Conservation (phyloP, 1,140 invertebrate species). For the Drosophila insularis region DNA sequence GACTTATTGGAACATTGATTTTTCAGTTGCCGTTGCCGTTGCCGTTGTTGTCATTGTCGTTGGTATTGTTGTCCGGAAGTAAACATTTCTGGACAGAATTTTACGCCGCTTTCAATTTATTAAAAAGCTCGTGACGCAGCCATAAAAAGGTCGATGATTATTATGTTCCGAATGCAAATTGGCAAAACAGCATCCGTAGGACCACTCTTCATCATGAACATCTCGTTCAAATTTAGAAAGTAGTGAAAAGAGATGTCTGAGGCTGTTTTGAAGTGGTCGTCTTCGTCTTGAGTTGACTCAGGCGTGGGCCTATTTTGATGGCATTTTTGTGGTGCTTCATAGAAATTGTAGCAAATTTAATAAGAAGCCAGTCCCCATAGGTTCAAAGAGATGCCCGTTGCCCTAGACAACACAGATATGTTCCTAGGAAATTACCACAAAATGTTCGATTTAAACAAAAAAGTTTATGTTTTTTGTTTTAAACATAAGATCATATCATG, state of each 20-base stretch:
- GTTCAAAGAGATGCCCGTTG: constrained; percentile 24
- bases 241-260: constrained; percentile 12
- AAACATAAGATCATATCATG: too few species aligned
- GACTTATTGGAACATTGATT: constrained; percentile 72
- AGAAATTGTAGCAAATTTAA: constrained; percentile 32
- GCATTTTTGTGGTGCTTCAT: constrained; percentile 46
- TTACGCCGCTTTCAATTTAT: constrained; percentile 63
- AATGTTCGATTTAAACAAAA: background rate
- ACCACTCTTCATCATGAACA: background rate
- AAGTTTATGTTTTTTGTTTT: background rate
- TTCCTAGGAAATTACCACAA: too few species aligned
- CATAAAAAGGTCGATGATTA: constrained; percentile 77
- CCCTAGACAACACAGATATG: constrained; percentile 2
- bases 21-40: constrained; percentile 24
- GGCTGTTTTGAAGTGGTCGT: constrained; percentile 30
- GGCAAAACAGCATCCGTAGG: constrained; percentile 22
- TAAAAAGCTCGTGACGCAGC: constrained; percentile 64
- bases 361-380: background rate
- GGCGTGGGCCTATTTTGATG: constrained; percentile 21
- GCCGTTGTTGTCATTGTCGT: background rate
- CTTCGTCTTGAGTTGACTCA: background rate
- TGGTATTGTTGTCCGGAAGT: constrained; percentile 45
- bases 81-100: constrained; percentile 50
- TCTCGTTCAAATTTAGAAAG: constrained; percentile 31
- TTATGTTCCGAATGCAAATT: constrained; percentile 62